Conservation (phyloP, 2,113 vertebrate genomes). For the Psephotus haematonotus region DNA sequence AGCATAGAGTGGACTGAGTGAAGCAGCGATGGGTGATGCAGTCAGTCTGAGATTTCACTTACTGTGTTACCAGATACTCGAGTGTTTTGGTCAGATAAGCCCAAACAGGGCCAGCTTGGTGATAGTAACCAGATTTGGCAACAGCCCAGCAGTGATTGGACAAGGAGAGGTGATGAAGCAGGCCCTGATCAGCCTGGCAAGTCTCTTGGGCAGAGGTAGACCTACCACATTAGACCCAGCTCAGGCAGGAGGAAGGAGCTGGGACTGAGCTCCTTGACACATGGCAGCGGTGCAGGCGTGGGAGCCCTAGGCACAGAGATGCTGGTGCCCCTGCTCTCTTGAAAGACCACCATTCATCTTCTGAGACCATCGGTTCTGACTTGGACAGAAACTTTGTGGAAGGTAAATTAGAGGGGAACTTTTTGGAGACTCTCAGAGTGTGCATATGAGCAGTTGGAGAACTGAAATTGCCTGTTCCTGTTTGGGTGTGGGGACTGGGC, state of each 20-base stretch:
- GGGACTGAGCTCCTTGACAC: neutral
- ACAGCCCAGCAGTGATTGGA: neutral
- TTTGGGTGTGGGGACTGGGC: neutral
- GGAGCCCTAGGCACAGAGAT: neutral
- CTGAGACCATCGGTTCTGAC: neutral
- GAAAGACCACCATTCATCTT: neutral
- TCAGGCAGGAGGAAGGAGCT: neutral
- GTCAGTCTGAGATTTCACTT: neutral
- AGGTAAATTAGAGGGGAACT: neutral
- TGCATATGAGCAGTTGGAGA: neutral
- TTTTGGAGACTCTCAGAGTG: neutral
- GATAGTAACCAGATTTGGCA: neutral
- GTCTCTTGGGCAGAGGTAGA: neutral
- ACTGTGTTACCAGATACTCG: neutral
- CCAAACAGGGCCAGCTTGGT: neutral
- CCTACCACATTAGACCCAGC: neutral
- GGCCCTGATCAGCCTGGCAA: too few species aligned
- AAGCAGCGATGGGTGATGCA: neutral
- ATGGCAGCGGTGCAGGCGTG: fast-evolving
- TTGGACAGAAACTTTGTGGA: neutral
- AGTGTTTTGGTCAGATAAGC: neutral
- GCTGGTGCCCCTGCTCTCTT: neutral
- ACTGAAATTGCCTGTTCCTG: neutral
- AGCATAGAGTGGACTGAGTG: fast-evolving
- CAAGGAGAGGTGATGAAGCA: neutral